phyloP scores from a whole-genome alignment of 2,888 invertebrate genomes.

The Colletes collaris region DNA sequence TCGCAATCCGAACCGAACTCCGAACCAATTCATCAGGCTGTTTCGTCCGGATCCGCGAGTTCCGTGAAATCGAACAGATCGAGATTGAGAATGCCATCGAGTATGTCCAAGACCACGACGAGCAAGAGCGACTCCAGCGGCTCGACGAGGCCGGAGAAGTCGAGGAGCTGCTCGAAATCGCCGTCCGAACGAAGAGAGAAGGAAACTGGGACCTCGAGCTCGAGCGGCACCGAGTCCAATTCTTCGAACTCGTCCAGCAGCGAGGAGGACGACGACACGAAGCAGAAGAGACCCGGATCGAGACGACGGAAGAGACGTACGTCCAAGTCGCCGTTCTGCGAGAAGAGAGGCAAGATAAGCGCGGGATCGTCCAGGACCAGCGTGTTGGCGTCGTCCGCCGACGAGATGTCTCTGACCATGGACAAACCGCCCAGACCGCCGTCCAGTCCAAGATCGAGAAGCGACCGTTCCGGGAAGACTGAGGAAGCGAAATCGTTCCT shows the following conservation, averaged over 20 bases:
- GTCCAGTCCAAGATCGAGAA: constrained; percentile 81
- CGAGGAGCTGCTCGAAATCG: constrained; percentile 68
- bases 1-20: constrained; percentile 74
- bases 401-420: constrained; percentile 85
- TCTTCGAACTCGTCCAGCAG: constrained; percentile 81
- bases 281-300: constrained; percentile 50
- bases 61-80: constrained; percentile 59
- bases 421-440: constrained; percentile 85
- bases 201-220: constrained; percentile 54
- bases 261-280: constrained; percentile 65
- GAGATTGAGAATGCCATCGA: constrained; percentile 55
- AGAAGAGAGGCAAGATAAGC: constrained; percentile 74
- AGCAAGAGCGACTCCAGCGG: constrained; percentile 47
- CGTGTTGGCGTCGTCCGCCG: constrained; percentile 84
- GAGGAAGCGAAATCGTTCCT: constrained; percentile 90
- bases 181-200: constrained; percentile 56
- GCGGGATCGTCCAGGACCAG: constrained; percentile 84
- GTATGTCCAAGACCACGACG: constrained; percentile 44
- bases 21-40: constrained; percentile 59
- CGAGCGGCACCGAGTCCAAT: constrained; percentile 80
- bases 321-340: constrained; percentile 68
- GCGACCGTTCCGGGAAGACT: constrained; percentile 82
- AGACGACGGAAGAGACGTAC: constrained; percentile 65
- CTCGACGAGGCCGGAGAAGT: constrained; percentile 50
- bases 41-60: constrained; percentile 63